Percentiles rank a stretch among this genome's conserved stretches.
phyloP scores from a whole-genome alignment of 2,113 vertebrate species.

The Gnathonemus longibarbis region DNA sequence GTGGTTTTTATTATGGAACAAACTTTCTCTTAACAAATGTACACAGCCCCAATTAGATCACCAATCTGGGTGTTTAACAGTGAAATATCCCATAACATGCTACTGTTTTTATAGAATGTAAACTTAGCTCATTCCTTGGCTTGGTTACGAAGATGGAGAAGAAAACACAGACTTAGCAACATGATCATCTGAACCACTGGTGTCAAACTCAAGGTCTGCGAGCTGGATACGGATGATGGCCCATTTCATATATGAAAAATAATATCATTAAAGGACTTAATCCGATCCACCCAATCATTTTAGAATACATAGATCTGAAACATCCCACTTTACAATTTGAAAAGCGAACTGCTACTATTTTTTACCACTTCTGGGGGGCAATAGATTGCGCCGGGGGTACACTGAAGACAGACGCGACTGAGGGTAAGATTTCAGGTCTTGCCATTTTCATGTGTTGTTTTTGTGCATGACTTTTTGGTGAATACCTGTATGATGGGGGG shows the following conservation, averaged over 20 bases:
- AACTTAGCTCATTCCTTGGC: background rate
- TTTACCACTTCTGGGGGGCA: background rate
- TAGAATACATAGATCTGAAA: background rate
- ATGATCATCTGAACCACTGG: background rate
- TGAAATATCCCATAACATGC: background rate
- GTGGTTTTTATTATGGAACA: background rate
- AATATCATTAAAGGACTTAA: background rate
- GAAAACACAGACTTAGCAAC: background rate
- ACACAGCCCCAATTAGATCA: background rate
- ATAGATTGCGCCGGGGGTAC: background rate
- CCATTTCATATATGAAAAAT: background rate
- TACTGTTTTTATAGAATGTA: background rate
- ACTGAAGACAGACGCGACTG: too few species aligned
- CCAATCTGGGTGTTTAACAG: background rate
- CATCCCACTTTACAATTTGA: background rate
- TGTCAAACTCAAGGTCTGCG: background rate
- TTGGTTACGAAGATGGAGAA: background rate
- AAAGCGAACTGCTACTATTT: background rate
- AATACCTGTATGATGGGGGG: background rate
- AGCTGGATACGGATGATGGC: background rate
- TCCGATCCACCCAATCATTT: background rate
- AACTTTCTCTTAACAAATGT: background rate
- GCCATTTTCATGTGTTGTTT: constrained; percentile 31
- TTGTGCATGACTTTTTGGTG: background rate
- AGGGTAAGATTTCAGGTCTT: background rate